Conservation (phyloP, 2,113 vertebrate genomes). For the Actenoides lindsayi region DNA sequence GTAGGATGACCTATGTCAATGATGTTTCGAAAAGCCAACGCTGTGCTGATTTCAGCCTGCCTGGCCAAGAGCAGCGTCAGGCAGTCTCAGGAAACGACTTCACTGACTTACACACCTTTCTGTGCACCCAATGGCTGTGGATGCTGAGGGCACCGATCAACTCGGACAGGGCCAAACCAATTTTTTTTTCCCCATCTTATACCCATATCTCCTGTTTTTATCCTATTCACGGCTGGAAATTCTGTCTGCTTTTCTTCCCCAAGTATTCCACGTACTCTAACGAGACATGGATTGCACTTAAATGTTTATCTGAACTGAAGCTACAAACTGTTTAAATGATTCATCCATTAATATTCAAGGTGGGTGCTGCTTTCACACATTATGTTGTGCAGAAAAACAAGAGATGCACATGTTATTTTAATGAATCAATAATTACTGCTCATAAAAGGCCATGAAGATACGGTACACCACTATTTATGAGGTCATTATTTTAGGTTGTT, state of each 20-base stretch:
- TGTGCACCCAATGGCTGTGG: not conserved
- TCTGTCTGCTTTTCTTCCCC: not conserved
- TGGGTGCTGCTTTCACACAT: not conserved
- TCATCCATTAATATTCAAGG: slow-evolving; percentile 15
- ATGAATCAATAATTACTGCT: not conserved
- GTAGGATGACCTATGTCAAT: not conserved
- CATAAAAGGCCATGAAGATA: not conserved
- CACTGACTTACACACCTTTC: not conserved
- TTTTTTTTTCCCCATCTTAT: not conserved
- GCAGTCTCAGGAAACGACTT: not conserved
- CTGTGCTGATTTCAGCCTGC: not conserved
- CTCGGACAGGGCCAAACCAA: not conserved
- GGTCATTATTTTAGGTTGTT: not conserved
- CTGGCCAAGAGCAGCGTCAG: not conserved
- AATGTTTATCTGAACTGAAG: slow-evolving; percentile 15
- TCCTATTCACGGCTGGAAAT: not conserved
- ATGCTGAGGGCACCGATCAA: not conserved
- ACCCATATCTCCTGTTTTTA: not conserved
- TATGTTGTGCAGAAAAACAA: not conserved
- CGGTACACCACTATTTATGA: not conserved
- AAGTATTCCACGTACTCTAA: not conserved
- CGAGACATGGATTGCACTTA: not conserved
- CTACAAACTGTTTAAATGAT: not conserved
- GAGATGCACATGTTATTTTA: not conserved
- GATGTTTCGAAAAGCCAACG: not conserved